These are phyloP conservation scores for Trissonchulus latispiculum DNA, from an alignment of 2,888 invertebrate genomes.

Conservation along the genomic window DNA sequence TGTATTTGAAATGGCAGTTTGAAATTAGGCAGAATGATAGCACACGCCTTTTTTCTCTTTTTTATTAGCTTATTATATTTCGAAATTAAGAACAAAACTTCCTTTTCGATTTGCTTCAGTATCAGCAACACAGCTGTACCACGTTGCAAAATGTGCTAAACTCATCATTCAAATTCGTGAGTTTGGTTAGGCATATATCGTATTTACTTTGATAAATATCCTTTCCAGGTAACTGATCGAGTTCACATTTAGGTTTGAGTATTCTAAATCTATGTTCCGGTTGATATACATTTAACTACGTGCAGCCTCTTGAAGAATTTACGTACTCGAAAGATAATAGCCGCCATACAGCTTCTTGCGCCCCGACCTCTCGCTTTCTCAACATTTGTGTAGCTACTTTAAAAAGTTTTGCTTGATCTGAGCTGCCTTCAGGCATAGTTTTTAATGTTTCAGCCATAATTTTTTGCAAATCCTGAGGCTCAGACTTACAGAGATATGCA, in stretches of 20 bases:
- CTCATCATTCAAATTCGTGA: background rate
- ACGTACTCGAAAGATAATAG: background rate
- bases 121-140: background rate
- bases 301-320: background rate
- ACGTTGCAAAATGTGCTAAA: background rate
- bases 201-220: too few relatives aligned
- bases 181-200: too few relatives aligned
- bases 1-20: background rate
- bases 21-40: background rate
- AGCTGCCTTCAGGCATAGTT: background rate
- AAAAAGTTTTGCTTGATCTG: background rate
- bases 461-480: background rate
- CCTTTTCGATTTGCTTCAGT: background rate
- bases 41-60: background rate
- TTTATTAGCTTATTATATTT: background rate
- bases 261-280: background rate
- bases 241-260: background rate
- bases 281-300: background rate
- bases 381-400: background rate
- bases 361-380: background rate
- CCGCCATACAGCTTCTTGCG: background rate
- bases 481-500: background rate
- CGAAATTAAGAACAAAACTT: background rate
- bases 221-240: background rate
- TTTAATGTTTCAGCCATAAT: background rate